phyloP scores from a whole-genome alignment of 2,797 vertebrate species.

The Cephalopachus bancanus region DNA sequence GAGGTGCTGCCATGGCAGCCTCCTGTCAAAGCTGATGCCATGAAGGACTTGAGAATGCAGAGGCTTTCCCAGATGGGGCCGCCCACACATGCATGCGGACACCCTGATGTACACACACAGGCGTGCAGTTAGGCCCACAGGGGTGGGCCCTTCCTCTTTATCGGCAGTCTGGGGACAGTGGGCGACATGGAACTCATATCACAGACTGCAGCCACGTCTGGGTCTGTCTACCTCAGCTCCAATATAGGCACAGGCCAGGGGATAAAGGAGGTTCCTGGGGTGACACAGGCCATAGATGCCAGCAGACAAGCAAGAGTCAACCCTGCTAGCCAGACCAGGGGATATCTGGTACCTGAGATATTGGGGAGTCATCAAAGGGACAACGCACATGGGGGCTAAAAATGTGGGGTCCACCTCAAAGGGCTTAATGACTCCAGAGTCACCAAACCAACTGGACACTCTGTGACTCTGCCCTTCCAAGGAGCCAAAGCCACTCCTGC shows the following conservation, averaged over 20 bases:
- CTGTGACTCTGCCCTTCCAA: background rate
- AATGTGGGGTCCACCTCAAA: background rate
- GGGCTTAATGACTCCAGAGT: background rate
- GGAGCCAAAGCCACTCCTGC: background rate
- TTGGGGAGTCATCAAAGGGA: background rate
- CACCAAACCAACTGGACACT: background rate
- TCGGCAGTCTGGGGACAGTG: background rate
- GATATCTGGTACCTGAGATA: background rate
- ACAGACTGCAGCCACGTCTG: background rate
- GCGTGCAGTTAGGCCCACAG: background rate
- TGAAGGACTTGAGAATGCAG: background rate
- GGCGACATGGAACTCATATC: background rate
- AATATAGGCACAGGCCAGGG: background rate
- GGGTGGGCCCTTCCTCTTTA: background rate
- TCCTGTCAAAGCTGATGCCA: background rate
- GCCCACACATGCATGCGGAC: background rate
- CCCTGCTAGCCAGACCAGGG: background rate
- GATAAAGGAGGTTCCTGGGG: no score
- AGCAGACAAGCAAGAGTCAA: background rate
- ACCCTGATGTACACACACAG: background rate
- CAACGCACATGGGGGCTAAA: fast-evolving
- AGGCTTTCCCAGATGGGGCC: background rate
- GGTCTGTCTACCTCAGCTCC: background rate
- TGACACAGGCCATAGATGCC: background rate
- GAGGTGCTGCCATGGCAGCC: background rate